Percentiles rank a stretch among this genome's conserved stretches.
These are phyloP conservation scores for Catonia carolina DNA, from an alignment of 2,888 invertebrate genomes.

Conservation along the genomic window DNA sequence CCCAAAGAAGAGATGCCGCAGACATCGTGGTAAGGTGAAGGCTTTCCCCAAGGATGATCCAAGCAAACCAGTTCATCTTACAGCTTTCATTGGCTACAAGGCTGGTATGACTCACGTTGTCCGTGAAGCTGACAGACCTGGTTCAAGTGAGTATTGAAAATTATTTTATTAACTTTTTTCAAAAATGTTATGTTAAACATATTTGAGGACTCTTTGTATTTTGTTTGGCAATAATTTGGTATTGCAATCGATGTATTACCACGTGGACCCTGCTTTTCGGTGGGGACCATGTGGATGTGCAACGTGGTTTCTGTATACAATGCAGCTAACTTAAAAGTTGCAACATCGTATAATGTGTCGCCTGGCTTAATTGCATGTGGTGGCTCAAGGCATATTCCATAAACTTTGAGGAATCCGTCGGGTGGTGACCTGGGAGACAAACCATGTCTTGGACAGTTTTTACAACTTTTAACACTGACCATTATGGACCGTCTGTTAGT, in stretches of 20 bases:
- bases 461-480: too few species aligned
- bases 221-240: too few species aligned
- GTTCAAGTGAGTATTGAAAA: conserved; percentile 78
- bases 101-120: conserved; percentile 99
- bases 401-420: conserved; percentile 61
- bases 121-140: conserved; percentile 96
- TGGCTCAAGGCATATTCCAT: conserved; percentile 63
- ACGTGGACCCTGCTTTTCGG: too few species aligned
- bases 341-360: conserved; percentile 18
- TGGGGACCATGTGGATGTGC: too few species aligned
- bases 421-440: conserved; percentile 60
- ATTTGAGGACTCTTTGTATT: too few species aligned
- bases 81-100: conserved; percentile 97
- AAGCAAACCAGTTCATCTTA: conserved; percentile 93
- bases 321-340: background rate
- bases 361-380: conserved; percentile 41
- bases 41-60: conserved; percentile 98
- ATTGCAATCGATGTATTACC: too few species aligned
- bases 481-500: too few species aligned
- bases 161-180: too few species aligned
- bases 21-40: conserved; percentile 99
- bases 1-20: conserved; percentile 93
- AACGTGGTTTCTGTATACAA: too few species aligned
- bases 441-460: conserved; percentile 60
- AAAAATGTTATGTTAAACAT: too few species aligned